phyloP scores from a whole-genome alignment of 1,140 invertebrate species.

The Rhynchophorus ferrugineus region DNA sequence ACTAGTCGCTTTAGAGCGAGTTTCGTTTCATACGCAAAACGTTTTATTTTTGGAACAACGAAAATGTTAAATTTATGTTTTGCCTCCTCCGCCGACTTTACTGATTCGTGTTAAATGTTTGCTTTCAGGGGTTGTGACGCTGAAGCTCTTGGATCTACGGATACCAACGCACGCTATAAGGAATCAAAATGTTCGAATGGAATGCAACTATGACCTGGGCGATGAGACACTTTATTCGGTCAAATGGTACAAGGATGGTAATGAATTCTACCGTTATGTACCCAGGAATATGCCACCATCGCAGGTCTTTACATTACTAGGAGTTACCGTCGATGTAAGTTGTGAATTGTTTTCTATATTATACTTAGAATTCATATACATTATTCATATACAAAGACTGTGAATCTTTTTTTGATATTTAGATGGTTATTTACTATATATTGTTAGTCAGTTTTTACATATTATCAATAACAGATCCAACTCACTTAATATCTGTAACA shows the following conservation, averaged over 20 bases:
- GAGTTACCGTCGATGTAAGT: conserved; percentile 78
- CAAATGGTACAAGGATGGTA: conserved; percentile 83
- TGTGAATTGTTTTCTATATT: not conserved
- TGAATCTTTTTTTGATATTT: too few species aligned
- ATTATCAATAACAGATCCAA: too few species aligned
- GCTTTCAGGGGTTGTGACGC: conserved; percentile 43
- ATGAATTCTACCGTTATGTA: conserved; percentile 79
- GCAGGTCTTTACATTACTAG: conserved; percentile 65
- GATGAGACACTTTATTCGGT: conserved; percentile 73
- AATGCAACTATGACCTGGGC: conserved; percentile 72
- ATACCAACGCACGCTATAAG: conserved; percentile 62
- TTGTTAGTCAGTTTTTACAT: too few species aligned
- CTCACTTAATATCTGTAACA: too few species aligned
- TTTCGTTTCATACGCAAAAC: too few species aligned
- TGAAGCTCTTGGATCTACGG: conserved; percentile 56
- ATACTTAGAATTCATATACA: too few species aligned
- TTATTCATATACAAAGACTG: too few species aligned
- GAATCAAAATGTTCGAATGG: conserved; percentile 59
- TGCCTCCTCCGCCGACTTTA: too few species aligned
- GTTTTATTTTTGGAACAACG: too few species aligned
- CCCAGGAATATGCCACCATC: conserved; percentile 62
- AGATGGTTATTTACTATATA: too few species aligned
- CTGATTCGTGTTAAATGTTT: conserved; percentile 8
- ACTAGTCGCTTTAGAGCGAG: too few species aligned
- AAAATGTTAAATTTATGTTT: too few species aligned